phyloP scores from a whole-genome alignment of 2,113 vertebrate species.

The Camelus bactrianus region DNA sequence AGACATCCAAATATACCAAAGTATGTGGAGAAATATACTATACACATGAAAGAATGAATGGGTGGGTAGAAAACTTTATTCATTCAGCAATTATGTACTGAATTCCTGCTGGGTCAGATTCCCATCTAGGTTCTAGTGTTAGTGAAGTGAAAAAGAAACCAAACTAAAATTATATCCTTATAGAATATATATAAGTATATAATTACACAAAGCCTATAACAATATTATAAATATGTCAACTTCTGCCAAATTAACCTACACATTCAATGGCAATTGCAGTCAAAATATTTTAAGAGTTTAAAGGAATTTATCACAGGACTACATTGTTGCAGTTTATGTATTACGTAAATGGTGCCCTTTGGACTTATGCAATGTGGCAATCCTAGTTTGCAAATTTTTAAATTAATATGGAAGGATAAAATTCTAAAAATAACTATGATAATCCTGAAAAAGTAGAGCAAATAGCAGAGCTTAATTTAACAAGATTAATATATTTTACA shows the following conservation, averaged over 20 bases:
- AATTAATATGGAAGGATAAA: not conserved
- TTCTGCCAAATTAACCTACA: not conserved
- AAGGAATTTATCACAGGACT: not conserved
- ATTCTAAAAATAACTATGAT: not conserved
- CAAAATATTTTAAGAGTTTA: slow-evolving; percentile 18
- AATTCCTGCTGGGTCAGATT: not conserved
- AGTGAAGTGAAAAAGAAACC: not conserved
- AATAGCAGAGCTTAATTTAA: not conserved
- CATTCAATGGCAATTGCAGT: not conserved
- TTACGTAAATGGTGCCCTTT: not conserved
- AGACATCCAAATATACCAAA: not conserved
- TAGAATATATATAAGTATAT: not conserved
- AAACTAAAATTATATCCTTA: not conserved
- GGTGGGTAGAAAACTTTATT: not conserved
- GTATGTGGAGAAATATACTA: not conserved
- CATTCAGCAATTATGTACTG: not conserved
- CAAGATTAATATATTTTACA: not conserved
- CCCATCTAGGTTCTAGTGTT: not conserved
- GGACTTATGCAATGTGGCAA: not conserved
- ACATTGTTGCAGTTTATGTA: not conserved
- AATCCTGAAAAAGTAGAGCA: not conserved
- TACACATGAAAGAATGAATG: not conserved
- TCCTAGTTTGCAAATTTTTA: not conserved
- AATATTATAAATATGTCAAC: not conserved
- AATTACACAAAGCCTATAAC: not conserved